A percentile compares a stretch with the other conserved stretches of the same genome.
Conservation (phyloP, 1,140 invertebrate species). For the Zaprionus inermis region DNA sequence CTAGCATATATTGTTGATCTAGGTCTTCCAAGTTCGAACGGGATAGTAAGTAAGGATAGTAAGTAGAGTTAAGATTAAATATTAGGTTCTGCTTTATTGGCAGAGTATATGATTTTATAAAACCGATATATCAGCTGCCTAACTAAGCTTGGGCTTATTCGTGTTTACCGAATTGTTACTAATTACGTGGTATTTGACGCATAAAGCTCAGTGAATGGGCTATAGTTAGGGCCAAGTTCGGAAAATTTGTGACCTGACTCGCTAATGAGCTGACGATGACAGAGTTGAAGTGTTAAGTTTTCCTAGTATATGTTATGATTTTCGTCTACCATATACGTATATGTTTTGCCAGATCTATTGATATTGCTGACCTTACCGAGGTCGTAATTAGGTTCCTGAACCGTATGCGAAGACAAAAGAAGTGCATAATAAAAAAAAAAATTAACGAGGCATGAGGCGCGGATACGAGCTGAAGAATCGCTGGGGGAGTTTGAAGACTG, state of each 20-base stretch:
- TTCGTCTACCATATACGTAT: neutral
- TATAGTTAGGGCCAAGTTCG: slow-evolving; percentile 15
- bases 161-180: slow-evolving; percentile 62
- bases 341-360: neutral
- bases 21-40: too few relatives aligned
- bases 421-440: slow-evolving; percentile 28
- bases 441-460: slow-evolving; percentile 33
- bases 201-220: slow-evolving; percentile 29
- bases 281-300: slow-evolving; percentile 24
- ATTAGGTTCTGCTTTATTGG: too few relatives aligned
- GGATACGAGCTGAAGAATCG: slow-evolving; percentile 21
- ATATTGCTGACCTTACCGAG: neutral
- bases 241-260: slow-evolving; percentile 1
- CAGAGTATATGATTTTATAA: too few relatives aligned
- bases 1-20: too few relatives aligned
- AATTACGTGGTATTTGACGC: slow-evolving; percentile 53
- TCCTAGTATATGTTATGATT: neutral
- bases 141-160: neutral
- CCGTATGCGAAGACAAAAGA: slow-evolving; percentile 18
- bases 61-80: too few relatives aligned
- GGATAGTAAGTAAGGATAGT: too few relatives aligned
- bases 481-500: slow-evolving; percentile 16
- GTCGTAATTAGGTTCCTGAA: neutral
- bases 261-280: slow-evolving; percentile 53
- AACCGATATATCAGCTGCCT: neutral